Conservation (phyloP, 1,140 invertebrate genomes). For the Eurosta solidaginis region DNA sequence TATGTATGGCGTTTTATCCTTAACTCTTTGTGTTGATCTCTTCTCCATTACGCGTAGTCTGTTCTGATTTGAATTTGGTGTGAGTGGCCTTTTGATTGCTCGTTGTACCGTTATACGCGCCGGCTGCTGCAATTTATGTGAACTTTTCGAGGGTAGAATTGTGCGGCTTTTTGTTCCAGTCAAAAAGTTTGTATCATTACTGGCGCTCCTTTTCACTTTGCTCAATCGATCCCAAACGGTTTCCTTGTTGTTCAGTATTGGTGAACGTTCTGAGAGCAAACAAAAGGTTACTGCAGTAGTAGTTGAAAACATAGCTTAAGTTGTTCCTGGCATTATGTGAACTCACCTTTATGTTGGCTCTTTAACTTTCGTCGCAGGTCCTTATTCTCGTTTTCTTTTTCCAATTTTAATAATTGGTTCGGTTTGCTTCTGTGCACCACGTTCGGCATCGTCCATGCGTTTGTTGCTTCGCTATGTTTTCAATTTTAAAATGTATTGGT, state of each 20-base stretch:
- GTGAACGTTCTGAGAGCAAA: conserved; percentile 20
- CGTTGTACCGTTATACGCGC: background rate
- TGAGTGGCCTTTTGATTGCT: background rate
- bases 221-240: conserved; percentile 35
- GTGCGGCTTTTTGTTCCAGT: background rate
- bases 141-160: background rate
- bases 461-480: background rate
- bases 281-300: conserved; percentile 15
- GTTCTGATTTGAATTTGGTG: background rate
- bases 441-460: conserved; percentile 21
- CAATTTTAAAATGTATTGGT: background rate
- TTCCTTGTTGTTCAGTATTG: background rate
- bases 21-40: background rate
- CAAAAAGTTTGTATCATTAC: conserved; percentile 3
- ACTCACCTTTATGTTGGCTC: background rate
- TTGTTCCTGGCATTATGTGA: background rate
- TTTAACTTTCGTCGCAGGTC: conserved; percentile 26
- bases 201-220: conserved; percentile 17
- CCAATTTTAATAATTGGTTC: conserved; percentile 22
- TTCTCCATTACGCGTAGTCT: background rate
- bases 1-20: background rate
- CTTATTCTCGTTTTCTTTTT: conserved; percentile 32
- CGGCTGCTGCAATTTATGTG: background rate
- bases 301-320: background rate
- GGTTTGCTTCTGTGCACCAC: background rate